Evolutionary conservation across 2,113 vertebrate genomes (phyloP).

Genomic region (Aspiorhynchus laticeps): DNA sequence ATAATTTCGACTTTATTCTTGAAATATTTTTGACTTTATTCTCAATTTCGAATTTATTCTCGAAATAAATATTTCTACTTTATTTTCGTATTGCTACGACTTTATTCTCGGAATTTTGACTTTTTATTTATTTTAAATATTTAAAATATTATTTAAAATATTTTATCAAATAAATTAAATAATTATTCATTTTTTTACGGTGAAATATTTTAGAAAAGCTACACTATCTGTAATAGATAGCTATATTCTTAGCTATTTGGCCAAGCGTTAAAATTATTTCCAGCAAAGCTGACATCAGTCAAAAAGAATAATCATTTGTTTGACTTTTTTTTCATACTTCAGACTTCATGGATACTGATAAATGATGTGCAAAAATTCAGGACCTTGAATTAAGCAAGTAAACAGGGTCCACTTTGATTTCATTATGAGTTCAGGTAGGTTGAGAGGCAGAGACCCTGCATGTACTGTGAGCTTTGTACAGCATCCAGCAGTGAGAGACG

Average conservation of each 20-base stretch:
- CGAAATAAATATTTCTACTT: too few species aligned
- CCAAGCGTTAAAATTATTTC: not conserved
- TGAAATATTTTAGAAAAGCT: not conserved
- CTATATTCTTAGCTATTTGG: not conserved
- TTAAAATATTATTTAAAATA: not conserved
- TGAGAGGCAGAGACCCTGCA: not conserved
- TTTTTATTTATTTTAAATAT: too few species aligned
- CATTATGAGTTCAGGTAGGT: not conserved
- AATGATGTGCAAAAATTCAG: not conserved
- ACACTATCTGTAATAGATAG: not conserved
- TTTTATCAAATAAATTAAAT: not conserved
- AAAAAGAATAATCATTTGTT: not conserved
- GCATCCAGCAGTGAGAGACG: constrained; percentile 35
- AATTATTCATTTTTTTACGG: not conserved
- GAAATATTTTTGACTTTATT: too few species aligned
- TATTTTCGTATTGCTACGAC: too few species aligned
- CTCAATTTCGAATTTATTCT: too few species aligned
- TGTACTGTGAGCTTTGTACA: not conserved
- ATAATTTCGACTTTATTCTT: too few species aligned
- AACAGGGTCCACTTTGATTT: not conserved
- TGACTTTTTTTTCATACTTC: not conserved
- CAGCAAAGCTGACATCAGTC: not conserved
- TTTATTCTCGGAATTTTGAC: too few species aligned
- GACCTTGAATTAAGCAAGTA: not conserved
- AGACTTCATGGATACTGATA: not conserved